A percentile compares a stretch with the other conserved stretches of the same genome.
Evolutionary conservation across 2,113 vertebrate genomes (phyloP).

Genomic region (Oncorhynchus masou): DNA sequence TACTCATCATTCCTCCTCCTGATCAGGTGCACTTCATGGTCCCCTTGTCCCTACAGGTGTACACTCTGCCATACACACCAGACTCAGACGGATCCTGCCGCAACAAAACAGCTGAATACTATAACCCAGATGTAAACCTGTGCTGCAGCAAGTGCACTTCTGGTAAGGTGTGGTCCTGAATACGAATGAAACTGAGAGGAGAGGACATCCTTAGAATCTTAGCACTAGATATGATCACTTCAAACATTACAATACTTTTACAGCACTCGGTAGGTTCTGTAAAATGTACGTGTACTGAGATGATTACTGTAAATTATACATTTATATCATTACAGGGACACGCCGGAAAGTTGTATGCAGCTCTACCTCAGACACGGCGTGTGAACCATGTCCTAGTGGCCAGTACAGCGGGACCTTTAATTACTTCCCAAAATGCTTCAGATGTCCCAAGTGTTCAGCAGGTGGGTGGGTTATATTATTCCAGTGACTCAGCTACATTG

Average conservation of each 20-base stretch:
- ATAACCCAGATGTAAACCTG: rapidly evolving
- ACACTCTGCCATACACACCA: slow-evolving; percentile 39
- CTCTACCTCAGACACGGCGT: slow-evolving; percentile 37
- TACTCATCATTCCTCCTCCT: slow-evolving; percentile 7
- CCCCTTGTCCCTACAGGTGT: slow-evolving; percentile 47
- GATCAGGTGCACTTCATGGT: slow-evolving; percentile 5
- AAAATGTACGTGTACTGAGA: neutral
- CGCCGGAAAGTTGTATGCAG: slow-evolving; percentile 11
- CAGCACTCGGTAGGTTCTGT: no score
- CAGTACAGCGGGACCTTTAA: slow-evolving; percentile 37
- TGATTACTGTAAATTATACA: neutral
- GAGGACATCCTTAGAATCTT: no score
- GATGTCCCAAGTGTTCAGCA: slow-evolving; percentile 50
- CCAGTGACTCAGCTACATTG: neutral
- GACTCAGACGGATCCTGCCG: slow-evolving; percentile 18
- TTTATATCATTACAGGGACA: slow-evolving; percentile 48
- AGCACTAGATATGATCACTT: no score
- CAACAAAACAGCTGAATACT: slow-evolving; percentile 39
- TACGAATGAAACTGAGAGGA: no score
- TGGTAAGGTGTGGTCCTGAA: slow-evolving; percentile 50
- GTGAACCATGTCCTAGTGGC: slow-evolving; percentile 42
- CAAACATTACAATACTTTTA: no score
- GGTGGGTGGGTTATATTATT: slow-evolving; percentile 24
- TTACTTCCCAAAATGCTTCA: slow-evolving; percentile 50
- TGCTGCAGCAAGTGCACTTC: slow-evolving; percentile 72